Percentiles rank a stretch among this genome's conserved stretches.
Conservation (phyloP, 1,140 invertebrate genomes). For the Heliconius congener region DNA sequence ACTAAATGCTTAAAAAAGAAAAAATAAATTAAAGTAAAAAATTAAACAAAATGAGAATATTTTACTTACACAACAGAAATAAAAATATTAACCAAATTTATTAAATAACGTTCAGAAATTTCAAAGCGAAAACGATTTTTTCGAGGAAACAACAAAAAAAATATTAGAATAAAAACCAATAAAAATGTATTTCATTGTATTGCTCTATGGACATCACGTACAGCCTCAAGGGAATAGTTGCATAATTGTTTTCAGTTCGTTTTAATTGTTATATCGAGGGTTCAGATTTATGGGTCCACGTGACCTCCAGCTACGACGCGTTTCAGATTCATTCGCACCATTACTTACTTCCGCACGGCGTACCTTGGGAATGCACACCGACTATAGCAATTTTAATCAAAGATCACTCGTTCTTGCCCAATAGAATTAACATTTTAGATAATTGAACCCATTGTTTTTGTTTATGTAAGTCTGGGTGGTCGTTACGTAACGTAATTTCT, state of each 20-base stretch:
- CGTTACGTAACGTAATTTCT: conserved; percentile 23
- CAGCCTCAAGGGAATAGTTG: conserved; percentile 66
- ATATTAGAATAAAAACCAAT: background rate
- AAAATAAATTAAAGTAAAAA: too few species aligned
- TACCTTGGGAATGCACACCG: conserved; percentile 61
- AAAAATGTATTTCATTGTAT: background rate
- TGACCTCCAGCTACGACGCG: conserved; percentile 67
- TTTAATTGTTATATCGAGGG: conserved; percentile 81
- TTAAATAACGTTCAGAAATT: too few species aligned
- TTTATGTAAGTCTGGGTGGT: conserved; percentile 40
- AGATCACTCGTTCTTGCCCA: conserved; percentile 56
- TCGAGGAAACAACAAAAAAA: too few species aligned
- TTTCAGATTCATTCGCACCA: conserved; percentile 71
- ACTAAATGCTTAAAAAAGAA: too few species aligned
- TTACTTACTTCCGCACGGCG: conserved; percentile 75
- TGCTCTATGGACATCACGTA: conserved; percentile 65
- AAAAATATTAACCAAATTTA: too few species aligned
- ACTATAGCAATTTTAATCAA: conserved; percentile 67
- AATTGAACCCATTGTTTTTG: conserved; percentile 62
- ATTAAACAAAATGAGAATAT: too few species aligned
- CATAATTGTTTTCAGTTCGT: conserved; percentile 81
- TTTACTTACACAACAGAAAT: too few species aligned
- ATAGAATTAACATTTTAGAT: conserved; percentile 62
- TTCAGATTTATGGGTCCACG: conserved; percentile 75
- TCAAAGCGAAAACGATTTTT: too few species aligned